Conservation (phyloP, 2,888 invertebrate species). For the Calameuta filiformis region DNA sequence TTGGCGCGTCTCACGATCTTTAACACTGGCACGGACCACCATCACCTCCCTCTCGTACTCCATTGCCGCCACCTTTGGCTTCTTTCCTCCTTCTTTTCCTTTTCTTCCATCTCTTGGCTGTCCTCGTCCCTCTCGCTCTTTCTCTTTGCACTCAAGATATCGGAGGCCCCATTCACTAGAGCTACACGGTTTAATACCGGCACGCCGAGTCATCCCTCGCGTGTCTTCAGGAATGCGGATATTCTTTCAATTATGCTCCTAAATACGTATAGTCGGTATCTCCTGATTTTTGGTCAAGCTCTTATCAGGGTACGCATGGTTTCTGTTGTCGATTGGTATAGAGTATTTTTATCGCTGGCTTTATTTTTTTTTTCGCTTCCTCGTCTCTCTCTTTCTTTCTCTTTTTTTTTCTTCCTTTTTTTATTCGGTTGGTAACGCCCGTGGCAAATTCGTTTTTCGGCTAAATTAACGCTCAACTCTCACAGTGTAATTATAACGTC, state of each 20-base stretch:
- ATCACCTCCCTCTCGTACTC: background rate
- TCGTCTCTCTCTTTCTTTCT: background rate
- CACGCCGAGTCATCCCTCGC: background rate
- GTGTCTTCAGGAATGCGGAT: background rate
- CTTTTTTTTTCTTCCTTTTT: background rate
- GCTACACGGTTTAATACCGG: background rate
- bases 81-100: background rate
- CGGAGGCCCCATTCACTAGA: background rate
- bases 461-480: background rate
- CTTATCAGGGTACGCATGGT: background rate
- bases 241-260: background rate
- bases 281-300: background rate
- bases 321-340: background rate
- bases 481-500: background rate
- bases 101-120: too few relatives aligned
- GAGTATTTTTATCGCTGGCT: background rate
- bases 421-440: background rate
- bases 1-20: slow-evolving; percentile 25
- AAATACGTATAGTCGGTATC: background rate
- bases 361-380: background rate
- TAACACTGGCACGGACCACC: background rate
- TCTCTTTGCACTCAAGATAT: background rate
- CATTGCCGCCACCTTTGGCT: background rate
- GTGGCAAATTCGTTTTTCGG: background rate
- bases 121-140: background rate